phyloP scores from a whole-genome alignment of 2,797 vertebrate genomes.

The Hoplostethus atlanticus region DNA sequence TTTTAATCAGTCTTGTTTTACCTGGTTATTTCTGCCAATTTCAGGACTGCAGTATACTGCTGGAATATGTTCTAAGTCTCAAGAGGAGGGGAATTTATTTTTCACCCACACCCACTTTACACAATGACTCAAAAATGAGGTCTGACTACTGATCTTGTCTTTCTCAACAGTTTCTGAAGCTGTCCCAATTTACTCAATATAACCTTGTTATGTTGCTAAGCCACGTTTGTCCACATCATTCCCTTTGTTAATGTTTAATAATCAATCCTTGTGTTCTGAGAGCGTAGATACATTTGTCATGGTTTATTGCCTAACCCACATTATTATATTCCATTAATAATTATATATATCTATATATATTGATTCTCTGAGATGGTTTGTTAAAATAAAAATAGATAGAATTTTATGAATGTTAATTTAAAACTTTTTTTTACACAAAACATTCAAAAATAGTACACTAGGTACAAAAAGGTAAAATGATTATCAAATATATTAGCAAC shows the following conservation, averaged over 20 bases:
- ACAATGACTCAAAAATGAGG: slow-evolving; percentile 32
- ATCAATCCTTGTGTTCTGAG: slow-evolving; percentile 1
- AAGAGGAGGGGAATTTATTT: slow-evolving; percentile 36
- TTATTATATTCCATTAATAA: slow-evolving; percentile 7
- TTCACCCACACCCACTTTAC: slow-evolving; percentile 57
- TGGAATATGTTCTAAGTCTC: slow-evolving; percentile 40
- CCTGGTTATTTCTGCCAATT: slow-evolving; percentile 7
- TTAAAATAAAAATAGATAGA: slow-evolving; percentile 41
- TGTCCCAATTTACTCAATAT: neutral
- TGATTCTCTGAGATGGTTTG: slow-evolving; percentile 17
- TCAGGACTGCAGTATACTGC: slow-evolving; percentile 3
- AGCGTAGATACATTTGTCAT: neutral
- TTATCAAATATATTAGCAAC: slow-evolving; percentile 78
- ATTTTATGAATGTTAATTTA: slow-evolving; percentile 69
- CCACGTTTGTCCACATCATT: neutral
- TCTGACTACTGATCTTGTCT: slow-evolving; percentile 18
- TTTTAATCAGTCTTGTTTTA: neutral
- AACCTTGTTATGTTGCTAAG: slow-evolving; percentile 22
- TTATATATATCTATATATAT: slow-evolving; percentile 1
- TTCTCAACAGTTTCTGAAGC: slow-evolving; percentile 9
- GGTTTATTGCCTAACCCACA: slow-evolving; percentile 15
- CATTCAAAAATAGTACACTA: slow-evolving; percentile 60
- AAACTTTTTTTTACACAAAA: slow-evolving; percentile 49
- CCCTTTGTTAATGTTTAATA: slow-evolving; percentile 2
- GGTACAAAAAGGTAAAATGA: slow-evolving; percentile 56